Conservation (phyloP, 2,113 vertebrate species). For the Cryptotis parvus region DNA sequence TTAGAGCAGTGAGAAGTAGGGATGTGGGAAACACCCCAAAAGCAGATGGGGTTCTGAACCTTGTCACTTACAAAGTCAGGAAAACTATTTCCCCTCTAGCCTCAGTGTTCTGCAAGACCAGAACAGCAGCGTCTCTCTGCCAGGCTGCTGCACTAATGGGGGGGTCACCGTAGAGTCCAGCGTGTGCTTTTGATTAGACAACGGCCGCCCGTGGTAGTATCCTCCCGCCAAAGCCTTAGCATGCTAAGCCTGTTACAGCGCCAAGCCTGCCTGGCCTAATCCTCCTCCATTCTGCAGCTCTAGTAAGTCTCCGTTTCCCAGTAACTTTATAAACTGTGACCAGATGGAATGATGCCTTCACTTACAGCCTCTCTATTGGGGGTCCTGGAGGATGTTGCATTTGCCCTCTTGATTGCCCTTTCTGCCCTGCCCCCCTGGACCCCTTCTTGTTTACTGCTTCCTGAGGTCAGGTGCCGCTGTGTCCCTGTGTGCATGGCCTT, state of each 20-base stretch:
- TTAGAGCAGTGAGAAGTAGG: not conserved
- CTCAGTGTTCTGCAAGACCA: not conserved
- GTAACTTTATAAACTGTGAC: not conserved
- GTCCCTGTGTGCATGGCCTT: not conserved
- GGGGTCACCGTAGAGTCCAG: not conserved
- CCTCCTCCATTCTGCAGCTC: constrained; percentile 5
- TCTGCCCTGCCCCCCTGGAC: not conserved
- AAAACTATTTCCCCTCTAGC: not conserved
- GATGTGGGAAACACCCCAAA: not conserved
- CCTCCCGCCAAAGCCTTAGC: not conserved
- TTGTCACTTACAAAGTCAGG: not conserved
- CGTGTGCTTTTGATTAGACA: not conserved
- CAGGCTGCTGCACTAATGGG: not conserved
- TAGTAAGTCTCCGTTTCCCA: not conserved
- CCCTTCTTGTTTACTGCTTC: constrained; percentile 19
- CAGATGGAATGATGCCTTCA: not conserved
- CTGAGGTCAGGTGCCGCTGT: constrained; percentile 17
- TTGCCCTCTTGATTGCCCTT: constrained; percentile 1
- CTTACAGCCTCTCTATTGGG: not conserved
- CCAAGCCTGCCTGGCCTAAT: not conserved
- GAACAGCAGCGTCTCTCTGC: not conserved
- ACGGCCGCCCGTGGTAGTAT: not conserved
- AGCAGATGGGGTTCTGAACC: not conserved
- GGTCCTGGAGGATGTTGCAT: not conserved
- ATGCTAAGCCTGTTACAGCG: not conserved